Percentiles rank a stretch among this genome's conserved stretches.
These are phyloP conservation scores for Rhynchotus rufescens DNA, from an alignment of 2,797 vertebrate species.

Conservation along the genomic window DNA sequence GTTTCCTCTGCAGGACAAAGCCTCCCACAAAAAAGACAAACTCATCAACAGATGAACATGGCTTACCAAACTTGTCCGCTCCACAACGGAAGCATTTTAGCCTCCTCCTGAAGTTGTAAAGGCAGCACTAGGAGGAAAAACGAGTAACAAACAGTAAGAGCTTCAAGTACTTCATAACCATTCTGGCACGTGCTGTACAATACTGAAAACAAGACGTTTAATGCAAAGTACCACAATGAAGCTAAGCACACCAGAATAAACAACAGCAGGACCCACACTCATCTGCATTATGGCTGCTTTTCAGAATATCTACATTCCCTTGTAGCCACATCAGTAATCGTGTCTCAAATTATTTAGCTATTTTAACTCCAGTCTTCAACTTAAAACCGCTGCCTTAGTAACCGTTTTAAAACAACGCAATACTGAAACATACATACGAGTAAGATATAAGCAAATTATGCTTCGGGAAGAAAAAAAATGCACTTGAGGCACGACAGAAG, in stretches of 20 bases:
- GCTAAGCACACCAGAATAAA: neutral
- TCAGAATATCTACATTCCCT: neutral
- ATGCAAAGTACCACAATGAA: neutral
- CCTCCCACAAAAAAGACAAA: neutral
- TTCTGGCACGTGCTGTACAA: neutral
- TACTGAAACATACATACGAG: neutral
- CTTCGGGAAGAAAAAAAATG: rapidly evolving
- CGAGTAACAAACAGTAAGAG: neutral
- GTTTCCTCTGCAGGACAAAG: neutral
- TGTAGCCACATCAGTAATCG: too few relatives aligned
- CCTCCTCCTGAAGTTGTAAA: conserved; percentile 99
- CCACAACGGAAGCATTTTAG: conserved; percentile 99
- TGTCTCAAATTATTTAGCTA: neutral
- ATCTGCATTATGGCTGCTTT: neutral
- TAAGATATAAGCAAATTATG: neutral
- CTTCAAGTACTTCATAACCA: neutral
- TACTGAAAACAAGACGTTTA: neutral
- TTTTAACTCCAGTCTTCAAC: neutral
- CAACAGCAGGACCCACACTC: neutral
- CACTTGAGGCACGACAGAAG: neutral
- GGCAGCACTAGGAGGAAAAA: conserved; percentile 91
- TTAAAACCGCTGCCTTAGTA: neutral
- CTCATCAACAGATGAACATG: neutral
- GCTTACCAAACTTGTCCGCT: conserved; percentile 96
- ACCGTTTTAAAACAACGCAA: neutral